Evolutionary conservation across 2,888 invertebrate species (phyloP), one percentile per base, ranked within the genome.

Genomic region (Thecophora atra): DNA sequence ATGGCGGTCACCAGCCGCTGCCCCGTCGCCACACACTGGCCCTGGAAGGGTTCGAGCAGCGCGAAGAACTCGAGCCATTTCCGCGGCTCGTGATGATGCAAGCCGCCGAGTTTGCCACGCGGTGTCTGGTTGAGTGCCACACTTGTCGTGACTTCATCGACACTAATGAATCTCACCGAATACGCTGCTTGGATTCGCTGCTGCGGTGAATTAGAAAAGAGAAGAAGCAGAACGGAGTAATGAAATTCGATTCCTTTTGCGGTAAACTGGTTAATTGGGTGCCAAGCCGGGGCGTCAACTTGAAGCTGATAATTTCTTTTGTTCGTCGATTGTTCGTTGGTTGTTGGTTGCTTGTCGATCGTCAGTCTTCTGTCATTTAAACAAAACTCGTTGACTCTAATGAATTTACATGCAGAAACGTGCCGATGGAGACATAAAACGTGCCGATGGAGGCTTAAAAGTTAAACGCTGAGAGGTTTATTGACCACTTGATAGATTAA

Each of bases 51-150:
- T 86, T 93, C 93, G 81, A 88, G 82, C 87, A 92, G 92, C 88
- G 91, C 91, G 86, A 91, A 91, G 87, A 93, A 93, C 81, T 92
- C 90, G 76, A 92, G 89, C 93, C 93, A 93, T 86, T 91, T 91
- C 77, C 89, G 87, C 81, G 92, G 92, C 83, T 91, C 90, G 87
- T 92, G 92, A 78, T 88, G 88, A 79, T 89, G 89, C 77, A 88
- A 87, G 80, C 92, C 92, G 75, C 90, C 89, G 77, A 90, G 88
- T 77, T 87, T 78, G 70, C 81, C 81, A 75, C 78, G 78, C 74
- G 86, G 86, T 77, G 83, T 79, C 76, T 85, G 83, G 71, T 37
- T 54, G 54, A 82, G 80, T 79, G 82, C 80, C 77, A 85, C 84
- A 84, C 84, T 84, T 85, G 83, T 84, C 85, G 85, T 85, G 85